Evolutionary conservation across 2,113 vertebrate species (phyloP), one percentile per base, ranked within the genome.

Genomic region (Elachura formosa): DNA sequence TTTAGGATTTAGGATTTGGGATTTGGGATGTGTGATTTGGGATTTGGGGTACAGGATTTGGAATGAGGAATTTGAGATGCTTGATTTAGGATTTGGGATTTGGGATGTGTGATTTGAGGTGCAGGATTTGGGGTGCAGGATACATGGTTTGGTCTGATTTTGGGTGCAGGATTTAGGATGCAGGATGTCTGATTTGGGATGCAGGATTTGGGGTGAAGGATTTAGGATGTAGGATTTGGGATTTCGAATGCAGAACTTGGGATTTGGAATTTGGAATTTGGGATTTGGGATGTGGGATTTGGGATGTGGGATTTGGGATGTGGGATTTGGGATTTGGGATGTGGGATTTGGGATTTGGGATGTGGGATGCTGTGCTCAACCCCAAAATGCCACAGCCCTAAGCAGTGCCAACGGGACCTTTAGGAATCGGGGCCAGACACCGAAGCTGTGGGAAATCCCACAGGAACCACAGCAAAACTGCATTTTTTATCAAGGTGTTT

Each of bases 401-500:
- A n/a, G n/a, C n/a, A n/a, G n/a, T n/a, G n/a, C n/a, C n/a, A n/a
- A n/a, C n/a, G n/a, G n/a, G n/a, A n/a, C n/a, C n/a, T 55, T 59
- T 34, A 36, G 23, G n/a, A 36, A 58, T 15, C 23, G 25, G 23
- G 26, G 26, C 46, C 46, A 46, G 46, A 12, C 46, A 58, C n/a
- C n/a, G 36, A n/a, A 58, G 25, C 81, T 58, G n/a, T 0, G 3
- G 34, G 22, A 80, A 87, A 54, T 11, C 61, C 54, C 18, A 20
- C 1, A 45, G 76, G 36, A 19, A 25, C 6, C 19, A 8, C 15
- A 5, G 3, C 17, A 45, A 48, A 56, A 24, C 36, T 2, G 9
- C 6, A 1, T 11, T 34, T 45, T 62, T 17, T 12, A 22, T 11
- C 5, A 28, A 14, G 0, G 0, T 9, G 13, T 41, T 71, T n/a